Percentiles rank a stretch among this genome's conserved stretches.
Conservation (phyloP, 2,888 invertebrate species). For the Lathronympha strigana region DNA sequence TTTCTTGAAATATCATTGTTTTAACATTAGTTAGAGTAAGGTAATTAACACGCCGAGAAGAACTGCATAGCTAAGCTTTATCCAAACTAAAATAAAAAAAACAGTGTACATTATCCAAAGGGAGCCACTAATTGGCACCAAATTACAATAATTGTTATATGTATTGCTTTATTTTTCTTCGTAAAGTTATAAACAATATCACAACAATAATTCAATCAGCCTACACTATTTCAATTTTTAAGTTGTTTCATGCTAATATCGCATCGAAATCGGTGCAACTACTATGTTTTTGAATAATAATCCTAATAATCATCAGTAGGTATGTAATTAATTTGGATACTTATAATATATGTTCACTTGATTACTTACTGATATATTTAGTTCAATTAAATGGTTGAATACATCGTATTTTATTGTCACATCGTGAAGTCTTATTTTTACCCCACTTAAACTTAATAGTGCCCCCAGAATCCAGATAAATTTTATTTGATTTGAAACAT, state of each 20-base stretch:
- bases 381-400: conserved; percentile 26
- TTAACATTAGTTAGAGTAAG: conserved; percentile 27
- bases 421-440: conserved; percentile 20
- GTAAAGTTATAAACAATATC: not conserved
- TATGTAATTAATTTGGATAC: conserved; percentile 1
- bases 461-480: not conserved
- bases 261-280: not conserved
- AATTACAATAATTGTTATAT: not conserved
- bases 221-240: conserved; percentile 1
- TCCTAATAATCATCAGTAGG: not conserved
- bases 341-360: conserved; percentile 14
- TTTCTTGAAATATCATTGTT: conserved; percentile 53
- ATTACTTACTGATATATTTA: conserved; percentile 25
- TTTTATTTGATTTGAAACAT: not conserved
- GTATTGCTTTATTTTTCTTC: not conserved
- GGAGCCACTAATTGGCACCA: conserved; percentile 2
- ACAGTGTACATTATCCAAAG: conserved; percentile 10
- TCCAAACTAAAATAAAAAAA: not conserved
- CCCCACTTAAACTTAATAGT: not conserved
- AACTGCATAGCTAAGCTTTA: conserved; percentile 3
- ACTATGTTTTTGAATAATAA: not conserved
- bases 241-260: not conserved
- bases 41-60: conserved; percentile 1
- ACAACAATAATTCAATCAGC: not conserved
- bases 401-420: conserved; percentile 31